Percentiles rank a stretch among this genome's conserved stretches.
These are phyloP conservation scores for Ranitomeya imitator DNA, from an alignment of 2,113 vertebrate species.

Conservation along the genomic window DNA sequence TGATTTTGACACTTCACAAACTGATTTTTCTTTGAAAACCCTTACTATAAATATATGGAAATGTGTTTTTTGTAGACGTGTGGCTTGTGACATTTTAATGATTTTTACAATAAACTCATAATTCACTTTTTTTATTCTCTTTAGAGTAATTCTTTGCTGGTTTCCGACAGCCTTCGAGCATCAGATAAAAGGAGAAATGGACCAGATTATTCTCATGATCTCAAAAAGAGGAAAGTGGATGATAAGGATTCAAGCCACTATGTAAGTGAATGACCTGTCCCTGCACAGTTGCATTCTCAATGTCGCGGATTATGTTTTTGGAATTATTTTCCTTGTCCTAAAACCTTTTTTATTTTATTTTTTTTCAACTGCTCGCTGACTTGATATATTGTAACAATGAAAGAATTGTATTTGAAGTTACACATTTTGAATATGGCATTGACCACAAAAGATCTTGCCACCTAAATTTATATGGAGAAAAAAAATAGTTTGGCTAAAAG, in stretches of 20 bases:
- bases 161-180: slow-evolving; percentile 75
- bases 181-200: slow-evolving; percentile 84
- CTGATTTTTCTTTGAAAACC: no score
- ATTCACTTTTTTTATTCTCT: slow-evolving; percentile 62
- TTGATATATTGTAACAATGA: no score
- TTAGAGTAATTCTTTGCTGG: slow-evolving; percentile 84
- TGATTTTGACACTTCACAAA: no score
- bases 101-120: not conserved
- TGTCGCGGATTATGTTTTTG: not conserved
- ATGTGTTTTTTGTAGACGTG: not conserved
- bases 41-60: no score
- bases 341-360: not conserved
- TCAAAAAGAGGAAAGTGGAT: slow-evolving; percentile 85
- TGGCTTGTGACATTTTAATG: not conserved
- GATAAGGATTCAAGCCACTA: slow-evolving; percentile 86
- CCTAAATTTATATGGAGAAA: no score
- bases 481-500: no score
- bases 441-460: no score
- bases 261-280: slow-evolving; percentile 71
- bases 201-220: slow-evolving; percentile 80
- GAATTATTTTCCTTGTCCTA: not conserved
- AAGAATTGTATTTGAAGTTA: no score
- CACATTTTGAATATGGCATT: no score
- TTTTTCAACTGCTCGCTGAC: not conserved
- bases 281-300: not conserved